phyloP scores from a whole-genome alignment of 2,113 vertebrate genomes.

The Zosterops japonicus region DNA sequence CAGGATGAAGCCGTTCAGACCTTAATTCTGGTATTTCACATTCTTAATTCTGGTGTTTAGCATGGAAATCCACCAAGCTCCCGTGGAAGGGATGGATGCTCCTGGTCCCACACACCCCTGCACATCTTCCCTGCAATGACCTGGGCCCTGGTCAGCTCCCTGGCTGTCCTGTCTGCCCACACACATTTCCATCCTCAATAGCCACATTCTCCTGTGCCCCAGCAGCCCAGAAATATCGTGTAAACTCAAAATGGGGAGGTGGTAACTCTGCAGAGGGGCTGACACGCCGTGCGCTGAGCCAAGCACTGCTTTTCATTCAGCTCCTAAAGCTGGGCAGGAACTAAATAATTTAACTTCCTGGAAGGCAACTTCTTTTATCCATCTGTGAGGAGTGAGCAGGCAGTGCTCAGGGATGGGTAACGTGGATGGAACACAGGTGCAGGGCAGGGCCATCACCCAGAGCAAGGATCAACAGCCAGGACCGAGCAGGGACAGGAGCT shows the following conservation, averaged over 20 bases:
- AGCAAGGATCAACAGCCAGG: background rate
- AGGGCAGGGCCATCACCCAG: background rate
- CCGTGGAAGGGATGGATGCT: background rate
- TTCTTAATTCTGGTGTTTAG: background rate
- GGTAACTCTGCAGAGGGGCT: background rate
- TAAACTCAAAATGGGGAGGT: background rate
- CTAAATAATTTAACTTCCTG: background rate
- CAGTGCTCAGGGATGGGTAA: background rate
- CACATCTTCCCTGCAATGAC: background rate
- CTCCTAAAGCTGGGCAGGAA: background rate
- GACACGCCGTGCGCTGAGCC: background rate
- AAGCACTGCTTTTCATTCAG: background rate
- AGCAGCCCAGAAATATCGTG: background rate
- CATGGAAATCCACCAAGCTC: background rate
- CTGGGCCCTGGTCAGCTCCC: background rate
- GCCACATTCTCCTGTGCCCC: fast-evolving
- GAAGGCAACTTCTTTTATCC: background rate
- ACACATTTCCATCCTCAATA: fast-evolving
- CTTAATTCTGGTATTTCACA: background rate
- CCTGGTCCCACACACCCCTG: fast-evolving
- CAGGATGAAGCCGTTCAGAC: background rate
- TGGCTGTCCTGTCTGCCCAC: background rate
- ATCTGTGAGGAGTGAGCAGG: background rate
- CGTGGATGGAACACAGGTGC: fast-evolving
- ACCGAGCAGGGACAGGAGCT: background rate